These are phyloP conservation scores for Drosophila melanica DNA, from an alignment of 1,140 invertebrate species.

Conservation along the genomic window DNA sequence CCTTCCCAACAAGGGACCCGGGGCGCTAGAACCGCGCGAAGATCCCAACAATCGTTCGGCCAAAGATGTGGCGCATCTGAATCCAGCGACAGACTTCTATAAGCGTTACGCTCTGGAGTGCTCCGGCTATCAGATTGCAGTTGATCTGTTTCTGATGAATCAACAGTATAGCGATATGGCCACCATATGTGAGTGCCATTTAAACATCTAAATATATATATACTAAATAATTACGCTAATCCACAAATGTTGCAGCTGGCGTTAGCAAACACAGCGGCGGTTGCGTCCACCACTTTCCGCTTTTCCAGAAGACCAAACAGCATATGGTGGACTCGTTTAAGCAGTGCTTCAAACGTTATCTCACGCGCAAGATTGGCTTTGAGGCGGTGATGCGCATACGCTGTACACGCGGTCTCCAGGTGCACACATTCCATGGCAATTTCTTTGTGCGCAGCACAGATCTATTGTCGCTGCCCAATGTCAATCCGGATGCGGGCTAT, in stretches of 20 bases:
- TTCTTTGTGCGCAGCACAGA: constrained; percentile 99
- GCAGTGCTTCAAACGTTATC: constrained; percentile 93
- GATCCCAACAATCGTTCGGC: constrained; percentile 92
- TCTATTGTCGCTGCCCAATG: constrained; percentile 97
- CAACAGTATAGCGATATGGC: constrained; percentile 97
- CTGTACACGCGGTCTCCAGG: constrained; percentile 95
- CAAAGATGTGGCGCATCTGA: constrained; percentile 92
- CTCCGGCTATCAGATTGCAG: constrained; percentile 97
- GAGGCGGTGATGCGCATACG: constrained; percentile 99
- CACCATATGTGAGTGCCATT: constrained; percentile 90
- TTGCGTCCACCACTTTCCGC: constrained; percentile 95
- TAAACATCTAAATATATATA: neutral
- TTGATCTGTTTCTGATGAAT: constrained; percentile 97
- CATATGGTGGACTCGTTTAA: constrained; percentile 91
- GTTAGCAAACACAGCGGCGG: constrained; percentile 98
- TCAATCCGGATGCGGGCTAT: constrained; percentile 99
- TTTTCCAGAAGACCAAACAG: constrained; percentile 91
- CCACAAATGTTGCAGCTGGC: constrained; percentile 87
- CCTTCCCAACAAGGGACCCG: constrained; percentile 96
- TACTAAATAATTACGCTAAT: neutral
- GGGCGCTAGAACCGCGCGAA: constrained; percentile 93
- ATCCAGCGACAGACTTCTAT: constrained; percentile 99
- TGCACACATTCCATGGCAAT: constrained; percentile 99
- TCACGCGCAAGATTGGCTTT: constrained; percentile 98
- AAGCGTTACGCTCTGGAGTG: constrained; percentile 98